These are phyloP conservation scores for Eriocheir sinensis DNA, from an alignment of 1,140 invertebrate genomes.

Conservation along the genomic window DNA sequence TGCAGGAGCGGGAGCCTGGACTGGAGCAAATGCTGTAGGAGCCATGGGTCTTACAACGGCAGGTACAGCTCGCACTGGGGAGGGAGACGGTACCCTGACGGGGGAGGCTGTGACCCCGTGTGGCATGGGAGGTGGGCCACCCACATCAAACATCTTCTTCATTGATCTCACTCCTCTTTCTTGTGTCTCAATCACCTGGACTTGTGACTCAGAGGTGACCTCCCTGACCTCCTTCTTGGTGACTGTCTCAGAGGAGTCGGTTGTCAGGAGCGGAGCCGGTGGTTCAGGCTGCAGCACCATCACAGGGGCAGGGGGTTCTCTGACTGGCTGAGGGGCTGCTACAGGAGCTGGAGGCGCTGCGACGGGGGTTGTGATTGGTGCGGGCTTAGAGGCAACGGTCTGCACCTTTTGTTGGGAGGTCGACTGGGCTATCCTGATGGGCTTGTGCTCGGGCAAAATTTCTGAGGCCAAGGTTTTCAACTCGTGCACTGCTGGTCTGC, in stretches of 20 bases:
- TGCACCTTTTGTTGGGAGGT: not conserved
- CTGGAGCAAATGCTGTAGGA: slow-evolving; percentile 19
- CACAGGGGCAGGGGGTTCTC: not conserved
- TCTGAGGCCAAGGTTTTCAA: slow-evolving; percentile 54
- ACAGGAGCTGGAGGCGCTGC: slow-evolving; percentile 62
- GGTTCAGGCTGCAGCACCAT: not conserved
- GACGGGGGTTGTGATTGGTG: slow-evolving; percentile 69
- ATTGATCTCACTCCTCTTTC: slow-evolving; percentile 60
- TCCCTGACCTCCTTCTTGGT: slow-evolving; percentile 34
- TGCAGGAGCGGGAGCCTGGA: slow-evolving; percentile 38
- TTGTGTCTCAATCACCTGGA: slow-evolving; percentile 39
- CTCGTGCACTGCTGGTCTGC: slow-evolving; percentile 50
- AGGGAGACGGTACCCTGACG: slow-evolving; percentile 48
- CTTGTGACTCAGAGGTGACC: slow-evolving; percentile 77
- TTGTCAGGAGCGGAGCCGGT: not conserved
- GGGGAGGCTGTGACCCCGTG: slow-evolving; percentile 30
- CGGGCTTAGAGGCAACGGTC: slow-evolving; percentile 41
- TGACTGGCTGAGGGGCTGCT: slow-evolving; percentile 31
- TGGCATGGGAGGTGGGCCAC: slow-evolving; percentile 67
- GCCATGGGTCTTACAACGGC: not conserved
- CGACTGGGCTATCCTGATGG: not conserved
- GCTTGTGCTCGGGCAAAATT: slow-evolving; percentile 66
- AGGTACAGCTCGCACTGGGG: slow-evolving; percentile 55
- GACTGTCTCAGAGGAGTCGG: not conserved
- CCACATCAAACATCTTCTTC: slow-evolving; percentile 67